phyloP scores from a whole-genome alignment of 1,140 invertebrate genomes.

The Dysdera silvatica region DNA sequence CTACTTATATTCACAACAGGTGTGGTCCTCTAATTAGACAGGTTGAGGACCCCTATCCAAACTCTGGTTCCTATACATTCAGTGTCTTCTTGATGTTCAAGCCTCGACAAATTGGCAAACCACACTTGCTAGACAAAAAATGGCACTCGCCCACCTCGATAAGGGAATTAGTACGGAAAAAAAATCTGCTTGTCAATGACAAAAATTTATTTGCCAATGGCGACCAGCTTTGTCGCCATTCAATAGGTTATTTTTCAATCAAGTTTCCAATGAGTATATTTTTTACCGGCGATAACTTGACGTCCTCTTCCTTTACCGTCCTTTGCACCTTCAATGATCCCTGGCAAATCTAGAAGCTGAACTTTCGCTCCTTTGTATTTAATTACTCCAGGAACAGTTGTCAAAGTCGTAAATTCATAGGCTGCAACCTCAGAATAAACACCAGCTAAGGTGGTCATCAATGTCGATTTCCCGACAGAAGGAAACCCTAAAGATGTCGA shows the following conservation, averaged over 20 bases:
- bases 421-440: slow-evolving; percentile 99
- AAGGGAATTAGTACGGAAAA: background rate
- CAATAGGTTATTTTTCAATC: too few relatives aligned
- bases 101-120: too few relatives aligned
- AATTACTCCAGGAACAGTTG: slow-evolving; percentile 98
- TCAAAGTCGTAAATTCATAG: slow-evolving; percentile 98
- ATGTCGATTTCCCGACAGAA: slow-evolving; percentile 97
- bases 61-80: too few relatives aligned
- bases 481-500: slow-evolving; percentile 76
- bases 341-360: slow-evolving; percentile 92
- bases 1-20: too few relatives aligned
- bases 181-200: background rate
- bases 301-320: slow-evolving; percentile 96
- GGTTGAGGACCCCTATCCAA: too few relatives aligned
- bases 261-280: background rate
- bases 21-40: too few relatives aligned
- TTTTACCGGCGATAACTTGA: slow-evolving; percentile 84
- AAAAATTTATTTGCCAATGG: background rate
- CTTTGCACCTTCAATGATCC: slow-evolving; percentile 99
- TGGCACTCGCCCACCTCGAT: too few relatives aligned
- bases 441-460: slow-evolving; percentile 92
- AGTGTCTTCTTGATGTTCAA: too few relatives aligned
- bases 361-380: slow-evolving; percentile 99
- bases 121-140: too few relatives aligned
- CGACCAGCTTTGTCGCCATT: too few relatives aligned